Evolutionary conservation across 2,888 invertebrate genomes (phyloP).

Genomic region (Myopa testacea): DNA sequence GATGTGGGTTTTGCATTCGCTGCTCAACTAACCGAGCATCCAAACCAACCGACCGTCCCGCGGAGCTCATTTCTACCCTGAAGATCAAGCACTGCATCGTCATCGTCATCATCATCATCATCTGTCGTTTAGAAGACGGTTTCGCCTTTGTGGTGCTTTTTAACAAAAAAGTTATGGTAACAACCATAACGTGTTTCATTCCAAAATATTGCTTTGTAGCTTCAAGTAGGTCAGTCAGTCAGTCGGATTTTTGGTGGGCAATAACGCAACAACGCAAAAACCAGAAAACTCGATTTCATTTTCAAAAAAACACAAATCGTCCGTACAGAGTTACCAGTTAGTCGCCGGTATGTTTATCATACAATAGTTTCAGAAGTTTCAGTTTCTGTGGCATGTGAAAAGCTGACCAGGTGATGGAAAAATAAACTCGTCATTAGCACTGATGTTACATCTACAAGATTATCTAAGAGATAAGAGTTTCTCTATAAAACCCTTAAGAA

Average conservation of each 20-base stretch:
- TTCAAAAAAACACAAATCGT: neutral
- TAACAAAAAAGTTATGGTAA: neutral
- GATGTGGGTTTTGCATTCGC: too few species aligned
- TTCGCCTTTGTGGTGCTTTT: conserved; percentile 9
- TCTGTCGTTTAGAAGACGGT: conserved; percentile 1
- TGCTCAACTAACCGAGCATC: neutral
- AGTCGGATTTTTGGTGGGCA: neutral
- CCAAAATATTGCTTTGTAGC: neutral
- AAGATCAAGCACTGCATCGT: conserved; percentile 23
- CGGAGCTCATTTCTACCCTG: conserved; percentile 2
- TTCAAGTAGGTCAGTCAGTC: conserved; percentile 40
- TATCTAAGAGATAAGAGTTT: too few species aligned
- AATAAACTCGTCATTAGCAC: too few species aligned
- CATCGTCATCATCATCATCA: conserved; percentile 1
- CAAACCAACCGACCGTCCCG: conserved; percentile 2
- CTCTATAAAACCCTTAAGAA: too few species aligned
- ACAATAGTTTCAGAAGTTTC: neutral
- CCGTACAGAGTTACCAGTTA: neutral
- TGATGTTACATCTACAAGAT: too few species aligned
- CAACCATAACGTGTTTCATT: conserved; percentile 16
- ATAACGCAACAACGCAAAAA: conserved; percentile 1
- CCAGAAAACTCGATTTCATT: conserved; percentile 34
- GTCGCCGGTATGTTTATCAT: neutral
- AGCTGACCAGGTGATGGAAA: neutral
- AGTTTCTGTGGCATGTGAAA: neutral